Base-by-base conservation (phyloP, 1,140 invertebrate genomes). In the Drosophila serrata region DNA sequence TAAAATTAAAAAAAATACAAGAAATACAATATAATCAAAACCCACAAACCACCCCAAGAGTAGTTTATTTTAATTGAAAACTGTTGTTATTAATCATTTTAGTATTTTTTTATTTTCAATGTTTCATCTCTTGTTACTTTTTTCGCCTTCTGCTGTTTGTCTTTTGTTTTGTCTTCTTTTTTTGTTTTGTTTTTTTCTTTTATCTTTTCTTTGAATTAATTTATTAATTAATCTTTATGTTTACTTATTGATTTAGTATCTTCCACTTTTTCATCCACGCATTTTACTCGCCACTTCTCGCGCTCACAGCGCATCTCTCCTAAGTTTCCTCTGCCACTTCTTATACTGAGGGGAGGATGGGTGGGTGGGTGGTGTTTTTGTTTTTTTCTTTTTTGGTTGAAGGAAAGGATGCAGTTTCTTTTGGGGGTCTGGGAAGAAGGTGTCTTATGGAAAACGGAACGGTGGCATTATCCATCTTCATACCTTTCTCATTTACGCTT, bases 81-180 rank as follows among this genome's bases (percentile, higher is more conserved):
- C 15, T 22, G 6, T 35, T 65, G n/a, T 12, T 43, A 22, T 69
- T 31, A 72, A 72, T 72, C 65, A 49, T 72, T 72, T 72, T 59
- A 59, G 65, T 72, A 72, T 70, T 72, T 72, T 67, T 72, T 72
- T 72, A 72, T 72, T 72, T 72, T 74, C 70, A 75, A 74, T 74
- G 69, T 53, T 74, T 74, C 64, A 37, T 69, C 39, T 53, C 46
- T 49, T 74, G 69, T 74, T 64, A 40, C 49, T 63, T 58, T 53
- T 69, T 69, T 53, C 19, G 17, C 24, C 40, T 29, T 72, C 42
- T 69, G 40, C 29, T 37, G 63, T 68, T 65, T 69, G 61, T 68
- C 45, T 69, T 67, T 58, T 72, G 19, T 69, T 53, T 55, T 69
- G 3, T 43, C 27, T 2, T 67, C 9, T 49, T 49, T 40, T 65